These are phyloP conservation scores for Paraplagusia blochii DNA, from an alignment of 2,113 vertebrate species.

Conservation along the genomic window DNA sequence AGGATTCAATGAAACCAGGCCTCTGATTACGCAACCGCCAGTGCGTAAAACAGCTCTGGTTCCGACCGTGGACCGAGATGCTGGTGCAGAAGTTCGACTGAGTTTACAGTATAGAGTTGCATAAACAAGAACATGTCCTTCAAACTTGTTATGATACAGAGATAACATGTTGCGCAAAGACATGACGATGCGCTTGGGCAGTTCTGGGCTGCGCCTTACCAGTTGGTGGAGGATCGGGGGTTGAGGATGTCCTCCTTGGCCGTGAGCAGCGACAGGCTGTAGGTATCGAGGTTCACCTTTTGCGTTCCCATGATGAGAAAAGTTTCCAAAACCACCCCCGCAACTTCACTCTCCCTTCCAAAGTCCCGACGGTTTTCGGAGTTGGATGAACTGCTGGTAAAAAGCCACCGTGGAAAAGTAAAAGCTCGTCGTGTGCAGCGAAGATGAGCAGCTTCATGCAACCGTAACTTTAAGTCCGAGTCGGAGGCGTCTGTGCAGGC, in stretches of 20 bases:
- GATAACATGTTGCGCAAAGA: background rate
- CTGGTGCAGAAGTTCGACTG: too few relatives aligned
- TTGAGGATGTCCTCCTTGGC: constrained; percentile 83
- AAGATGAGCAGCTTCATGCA: constrained; percentile 49
- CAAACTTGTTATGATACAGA: background rate
- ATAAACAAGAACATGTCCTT: too few relatives aligned
- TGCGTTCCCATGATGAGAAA: constrained; percentile 66
- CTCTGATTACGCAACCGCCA: constrained; percentile 41
- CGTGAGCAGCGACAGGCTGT: constrained; percentile 81
- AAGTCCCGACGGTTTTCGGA: constrained; percentile 47
- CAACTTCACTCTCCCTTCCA: constrained; percentile 45
- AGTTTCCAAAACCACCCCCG: constrained; percentile 59
- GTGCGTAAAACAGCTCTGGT: constrained; percentile 1
- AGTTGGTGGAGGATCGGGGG: constrained; percentile 78
- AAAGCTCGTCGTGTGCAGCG: constrained; percentile 20
- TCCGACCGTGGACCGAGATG: constrained; percentile 12
- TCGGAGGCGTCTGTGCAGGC: constrained; percentile 29
- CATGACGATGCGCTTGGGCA: background rate
- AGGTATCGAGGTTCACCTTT: constrained; percentile 79
- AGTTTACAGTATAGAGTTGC: too few relatives aligned
- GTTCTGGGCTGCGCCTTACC: constrained; percentile 64
- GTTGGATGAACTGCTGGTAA: constrained; percentile 31
- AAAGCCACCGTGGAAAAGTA: constrained; percentile 29
- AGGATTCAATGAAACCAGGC: constrained; percentile 47
- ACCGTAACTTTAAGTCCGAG: constrained; percentile 32